phyloP scores from a whole-genome alignment of 2,113 vertebrate species.

The Mola mola region DNA sequence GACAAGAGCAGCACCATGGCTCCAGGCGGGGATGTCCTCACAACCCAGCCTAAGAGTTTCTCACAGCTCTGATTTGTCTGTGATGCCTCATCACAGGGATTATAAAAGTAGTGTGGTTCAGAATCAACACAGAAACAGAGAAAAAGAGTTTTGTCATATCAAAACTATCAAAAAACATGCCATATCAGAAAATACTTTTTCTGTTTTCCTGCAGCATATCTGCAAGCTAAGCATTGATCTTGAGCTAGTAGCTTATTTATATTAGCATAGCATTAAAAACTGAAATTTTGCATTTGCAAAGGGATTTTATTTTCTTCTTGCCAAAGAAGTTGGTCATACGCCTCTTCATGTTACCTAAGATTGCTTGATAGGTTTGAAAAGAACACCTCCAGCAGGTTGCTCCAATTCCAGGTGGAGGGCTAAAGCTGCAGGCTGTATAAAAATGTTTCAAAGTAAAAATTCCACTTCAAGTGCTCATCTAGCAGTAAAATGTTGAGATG shows the following conservation, averaged over 20 bases:
- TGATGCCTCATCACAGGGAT: slow-evolving; percentile 19
- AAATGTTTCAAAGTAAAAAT: slow-evolving; percentile 5
- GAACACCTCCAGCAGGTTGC: slow-evolving; percentile 17
- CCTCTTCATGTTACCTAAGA: not conserved
- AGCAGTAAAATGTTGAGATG: not conserved
- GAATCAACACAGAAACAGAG: no score
- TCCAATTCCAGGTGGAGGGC: slow-evolving; percentile 19
- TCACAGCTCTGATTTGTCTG: slow-evolving; percentile 25
- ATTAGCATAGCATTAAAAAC: no score
- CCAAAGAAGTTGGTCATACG: not conserved
- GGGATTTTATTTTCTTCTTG: not conserved
- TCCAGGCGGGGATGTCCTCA: slow-evolving; percentile 55
- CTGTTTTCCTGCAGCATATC: no score
- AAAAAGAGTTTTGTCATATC: no score
- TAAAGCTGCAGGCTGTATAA: slow-evolving; percentile 44
- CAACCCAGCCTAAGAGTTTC: slow-evolving; percentile 41
- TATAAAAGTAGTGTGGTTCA: no score
- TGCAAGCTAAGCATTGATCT: no score
- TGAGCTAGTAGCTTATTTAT: no score
- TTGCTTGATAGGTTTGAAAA: slow-evolving; percentile 24
- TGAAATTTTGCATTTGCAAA: not conserved
- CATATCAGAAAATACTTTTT: no score
- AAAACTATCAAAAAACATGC: no score
- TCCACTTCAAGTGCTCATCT: not conserved
- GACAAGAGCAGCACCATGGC: slow-evolving; percentile 30